Percentiles rank a stretch among this genome's conserved stretches.
These are phyloP conservation scores for Pelmatolapia mariae DNA, from an alignment of 2,113 vertebrate genomes.

Conservation along the genomic window DNA sequence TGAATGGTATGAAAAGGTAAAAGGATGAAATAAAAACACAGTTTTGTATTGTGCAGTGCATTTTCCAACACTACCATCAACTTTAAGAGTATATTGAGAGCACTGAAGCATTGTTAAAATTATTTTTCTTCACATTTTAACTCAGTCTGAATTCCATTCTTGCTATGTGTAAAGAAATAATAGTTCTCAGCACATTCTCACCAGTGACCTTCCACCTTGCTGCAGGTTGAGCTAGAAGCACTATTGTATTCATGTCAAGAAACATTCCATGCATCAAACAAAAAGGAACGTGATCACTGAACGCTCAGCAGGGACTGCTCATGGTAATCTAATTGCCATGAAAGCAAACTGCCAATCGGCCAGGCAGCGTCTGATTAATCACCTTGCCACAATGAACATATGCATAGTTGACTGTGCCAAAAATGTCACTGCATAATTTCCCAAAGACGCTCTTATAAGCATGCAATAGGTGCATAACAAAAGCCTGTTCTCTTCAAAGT, in stretches of 20 bases:
- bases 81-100: not conserved
- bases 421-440: not conserved
- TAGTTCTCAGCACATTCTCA: not conserved
- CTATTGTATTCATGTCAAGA: not conserved
- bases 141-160: not conserved
- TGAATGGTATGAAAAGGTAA: not conserved
- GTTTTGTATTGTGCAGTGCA: not conserved
- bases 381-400: not conserved
- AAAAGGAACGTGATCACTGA: not conserved
- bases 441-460: not conserved
- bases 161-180: not conserved
- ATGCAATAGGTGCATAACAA: not conserved
- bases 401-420: not conserved
- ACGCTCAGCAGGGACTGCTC: not conserved
- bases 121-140: not conserved
- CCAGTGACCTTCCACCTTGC: not conserved
- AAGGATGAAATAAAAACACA: not conserved
- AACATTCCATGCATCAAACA: not conserved
- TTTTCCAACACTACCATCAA: not conserved
- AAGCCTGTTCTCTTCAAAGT: not conserved
- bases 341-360: slow-evolving; percentile 11
- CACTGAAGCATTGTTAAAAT: not conserved
- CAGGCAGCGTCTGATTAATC: slow-evolving; percentile 3
- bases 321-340: slow-evolving; percentile 4
- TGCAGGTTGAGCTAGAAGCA: not conserved